These are phyloP conservation scores for Anoplophora glabripennis DNA, from an alignment of 1,140 invertebrate genomes.

Conservation along the genomic window DNA sequence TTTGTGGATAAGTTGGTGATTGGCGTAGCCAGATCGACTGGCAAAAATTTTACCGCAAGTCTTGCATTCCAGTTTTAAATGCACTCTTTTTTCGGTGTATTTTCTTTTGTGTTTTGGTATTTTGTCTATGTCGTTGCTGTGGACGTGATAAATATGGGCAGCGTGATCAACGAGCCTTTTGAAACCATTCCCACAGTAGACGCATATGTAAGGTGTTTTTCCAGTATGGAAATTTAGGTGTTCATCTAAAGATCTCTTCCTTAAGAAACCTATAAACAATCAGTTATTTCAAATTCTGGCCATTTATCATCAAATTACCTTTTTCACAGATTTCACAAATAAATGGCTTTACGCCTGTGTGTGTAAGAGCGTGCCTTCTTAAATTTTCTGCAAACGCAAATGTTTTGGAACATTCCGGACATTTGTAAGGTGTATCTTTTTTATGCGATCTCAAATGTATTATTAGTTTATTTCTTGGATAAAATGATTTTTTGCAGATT, in stretches of 20 bases:
- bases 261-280: not conserved
- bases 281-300: too few relatives aligned
- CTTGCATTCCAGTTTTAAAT: conserved; percentile 25
- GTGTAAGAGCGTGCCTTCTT: conserved; percentile 1
- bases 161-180: conserved; percentile 21
- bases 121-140: conserved; percentile 12
- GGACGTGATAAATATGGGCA: conserved; percentile 29
- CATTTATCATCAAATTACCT: not conserved
- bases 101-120: not conserved
- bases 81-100: conserved; percentile 28
- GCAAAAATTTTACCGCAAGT: conserved; percentile 28
- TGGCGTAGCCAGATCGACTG: conserved; percentile 28
- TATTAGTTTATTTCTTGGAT: not conserved
- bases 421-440: not conserved
- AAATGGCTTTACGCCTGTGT: not conserved
- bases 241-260: not conserved
- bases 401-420: conserved; percentile 1
- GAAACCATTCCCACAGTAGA: conserved; percentile 34
- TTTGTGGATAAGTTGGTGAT: conserved; percentile 28
- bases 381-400: conserved; percentile 4
- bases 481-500: not conserved
- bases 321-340: not conserved
- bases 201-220: conserved; percentile 40
- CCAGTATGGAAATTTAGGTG: conserved; percentile 38
- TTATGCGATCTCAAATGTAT: conserved; percentile 1